phyloP scores from a whole-genome alignment of 2,113 vertebrate genomes.

The Odocoileus virginianus region DNA sequence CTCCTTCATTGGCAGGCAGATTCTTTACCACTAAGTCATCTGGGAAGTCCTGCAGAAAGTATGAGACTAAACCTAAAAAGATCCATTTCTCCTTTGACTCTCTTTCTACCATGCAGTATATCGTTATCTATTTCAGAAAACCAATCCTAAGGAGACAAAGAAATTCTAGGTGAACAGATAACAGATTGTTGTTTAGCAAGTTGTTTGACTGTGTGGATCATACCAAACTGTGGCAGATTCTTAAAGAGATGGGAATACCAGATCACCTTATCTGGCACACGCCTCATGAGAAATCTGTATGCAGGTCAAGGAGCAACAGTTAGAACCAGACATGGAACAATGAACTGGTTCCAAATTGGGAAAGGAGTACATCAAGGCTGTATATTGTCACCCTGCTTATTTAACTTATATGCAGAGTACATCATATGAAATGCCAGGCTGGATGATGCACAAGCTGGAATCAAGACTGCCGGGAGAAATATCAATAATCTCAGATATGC shows the following conservation, averaged over 20 bases:
- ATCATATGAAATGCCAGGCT: neutral
- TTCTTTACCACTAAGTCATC: neutral
- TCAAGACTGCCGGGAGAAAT: neutral
- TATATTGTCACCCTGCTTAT: neutral
- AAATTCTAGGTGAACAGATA: neutral
- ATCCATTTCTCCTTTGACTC: neutral
- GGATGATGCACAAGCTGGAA: neutral
- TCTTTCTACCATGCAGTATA: neutral
- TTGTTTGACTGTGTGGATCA: neutral
- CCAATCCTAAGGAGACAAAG: neutral
- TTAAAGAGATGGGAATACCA: neutral
- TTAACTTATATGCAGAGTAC: neutral
- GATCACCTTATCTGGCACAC: neutral
- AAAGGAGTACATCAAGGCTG: neutral
- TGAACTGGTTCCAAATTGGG: neutral
- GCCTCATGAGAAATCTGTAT: neutral
- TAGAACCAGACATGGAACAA: neutral
- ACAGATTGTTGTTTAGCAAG: neutral
- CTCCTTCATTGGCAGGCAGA: neutral
- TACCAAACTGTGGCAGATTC: neutral
- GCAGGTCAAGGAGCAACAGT: neutral
- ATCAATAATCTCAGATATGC: neutral
- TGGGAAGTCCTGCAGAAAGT: neutral
- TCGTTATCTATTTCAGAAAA: conserved; percentile 16
- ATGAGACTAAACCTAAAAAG: neutral